These are phyloP conservation scores for Germaria angustata DNA, from an alignment of 2,888 invertebrate species.

Conservation along the genomic window DNA sequence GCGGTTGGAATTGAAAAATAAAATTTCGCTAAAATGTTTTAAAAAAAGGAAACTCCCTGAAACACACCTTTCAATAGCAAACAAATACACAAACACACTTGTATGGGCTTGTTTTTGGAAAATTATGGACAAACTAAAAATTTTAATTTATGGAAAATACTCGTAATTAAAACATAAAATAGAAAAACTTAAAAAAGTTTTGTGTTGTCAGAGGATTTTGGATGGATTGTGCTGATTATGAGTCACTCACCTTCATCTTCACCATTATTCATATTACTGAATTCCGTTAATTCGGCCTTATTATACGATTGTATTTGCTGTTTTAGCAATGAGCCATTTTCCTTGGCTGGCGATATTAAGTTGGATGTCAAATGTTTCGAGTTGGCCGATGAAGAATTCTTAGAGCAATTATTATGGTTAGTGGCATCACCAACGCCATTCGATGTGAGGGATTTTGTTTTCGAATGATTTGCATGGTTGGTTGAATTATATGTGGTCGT, in stretches of 20 bases:
- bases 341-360: conserved; percentile 60
- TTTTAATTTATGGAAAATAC: neutral
- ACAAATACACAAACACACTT: conserved; percentile 14
- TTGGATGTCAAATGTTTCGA: conserved; percentile 50
- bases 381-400: conserved; percentile 67
- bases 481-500: conserved; percentile 62
- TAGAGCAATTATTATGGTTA: conserved; percentile 36
- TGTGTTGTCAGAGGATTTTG: neutral
- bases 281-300: conserved; percentile 75
- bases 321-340: conserved; percentile 63
- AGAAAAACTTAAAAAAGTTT: neutral
- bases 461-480: conserved; percentile 75
- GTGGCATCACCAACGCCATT: conserved; percentile 72
- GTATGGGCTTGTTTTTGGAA: neutral
- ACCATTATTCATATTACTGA: conserved; percentile 72
- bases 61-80: conserved; percentile 45
- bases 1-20: conserved; percentile 40
- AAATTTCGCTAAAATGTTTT: conserved; percentile 20
- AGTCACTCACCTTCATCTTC: conserved; percentile 75
- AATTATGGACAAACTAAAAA: neutral
- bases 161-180: neutral
- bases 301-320: conserved; percentile 69
- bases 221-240: neutral
- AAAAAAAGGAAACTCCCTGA: conserved; percentile 51
- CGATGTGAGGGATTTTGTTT: conserved; percentile 77